phyloP scores from a whole-genome alignment of 2,888 invertebrate genomes.

The Dione juno region DNA sequence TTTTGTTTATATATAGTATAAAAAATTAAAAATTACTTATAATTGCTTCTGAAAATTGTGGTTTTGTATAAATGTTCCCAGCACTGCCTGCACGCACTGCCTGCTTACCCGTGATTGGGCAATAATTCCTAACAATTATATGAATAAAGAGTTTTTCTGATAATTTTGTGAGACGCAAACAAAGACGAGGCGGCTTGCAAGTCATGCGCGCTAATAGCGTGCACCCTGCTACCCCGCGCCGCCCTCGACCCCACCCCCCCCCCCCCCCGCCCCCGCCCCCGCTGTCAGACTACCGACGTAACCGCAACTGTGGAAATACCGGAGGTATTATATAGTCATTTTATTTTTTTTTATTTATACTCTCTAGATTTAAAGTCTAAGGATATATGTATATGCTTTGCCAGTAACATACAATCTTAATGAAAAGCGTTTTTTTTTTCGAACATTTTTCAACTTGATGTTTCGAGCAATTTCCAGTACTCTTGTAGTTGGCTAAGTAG shows the following conservation, averaged over 20 bases:
- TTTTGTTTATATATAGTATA: background rate
- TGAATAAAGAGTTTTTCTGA: conserved; percentile 17
- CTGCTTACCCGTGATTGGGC: background rate
- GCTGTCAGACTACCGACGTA: background rate
- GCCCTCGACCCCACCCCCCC: conserved; percentile 2
- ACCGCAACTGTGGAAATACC: background rate
- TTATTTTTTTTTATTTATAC: too few species aligned
- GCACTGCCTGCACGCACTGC: background rate
- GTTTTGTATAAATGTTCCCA: background rate
- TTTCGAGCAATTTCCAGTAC: too few species aligned
- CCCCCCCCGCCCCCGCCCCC: background rate
- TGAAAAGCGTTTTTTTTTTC: too few species aligned
- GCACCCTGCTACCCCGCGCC: conserved; percentile 31
- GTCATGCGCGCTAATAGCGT: conserved; percentile 53
- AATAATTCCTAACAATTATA: conserved; percentile 27
- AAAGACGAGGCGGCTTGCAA: conserved; percentile 45
- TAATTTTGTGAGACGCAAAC: conserved; percentile 36
- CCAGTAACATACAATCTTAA: too few species aligned
- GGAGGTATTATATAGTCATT: too few species aligned
- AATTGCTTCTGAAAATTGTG: background rate
- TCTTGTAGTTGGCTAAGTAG: too few species aligned
- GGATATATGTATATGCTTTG: too few species aligned
- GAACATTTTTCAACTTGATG: too few species aligned
- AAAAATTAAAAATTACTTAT: too few species aligned
- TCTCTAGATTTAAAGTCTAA: too few species aligned